Percentiles rank a stretch among this genome's conserved stretches.
phyloP scores from a whole-genome alignment of 2,797 vertebrate genomes.

The Melopsittacus undulatus region DNA sequence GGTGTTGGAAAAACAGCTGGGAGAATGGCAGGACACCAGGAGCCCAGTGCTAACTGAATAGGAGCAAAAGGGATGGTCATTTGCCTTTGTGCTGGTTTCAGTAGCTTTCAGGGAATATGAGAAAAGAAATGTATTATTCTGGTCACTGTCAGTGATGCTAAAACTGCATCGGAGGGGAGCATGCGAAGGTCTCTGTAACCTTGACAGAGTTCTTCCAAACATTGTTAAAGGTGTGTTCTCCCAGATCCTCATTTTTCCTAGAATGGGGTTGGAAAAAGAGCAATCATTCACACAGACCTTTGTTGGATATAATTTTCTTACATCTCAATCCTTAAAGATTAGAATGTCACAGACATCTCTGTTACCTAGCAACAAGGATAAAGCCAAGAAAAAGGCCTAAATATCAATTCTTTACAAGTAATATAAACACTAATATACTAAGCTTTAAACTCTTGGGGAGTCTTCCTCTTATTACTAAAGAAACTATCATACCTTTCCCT shows the following conservation, averaged over 20 bases:
- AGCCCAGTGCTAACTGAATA: not conserved
- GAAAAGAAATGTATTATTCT: not conserved
- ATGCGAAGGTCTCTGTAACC: not conserved
- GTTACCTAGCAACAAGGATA: constrained; percentile 61
- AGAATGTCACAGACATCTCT: constrained; percentile 16
- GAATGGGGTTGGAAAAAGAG: not conserved
- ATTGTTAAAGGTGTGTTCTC: not conserved
- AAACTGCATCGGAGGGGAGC: not conserved
- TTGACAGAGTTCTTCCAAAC: not conserved
- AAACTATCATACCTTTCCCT: not conserved
- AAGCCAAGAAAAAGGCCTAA: constrained; percentile 18
- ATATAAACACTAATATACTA: not conserved
- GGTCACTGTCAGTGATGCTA: not conserved
- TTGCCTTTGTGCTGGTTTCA: constrained; percentile 24
- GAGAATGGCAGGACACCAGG: not conserved
- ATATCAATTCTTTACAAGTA: constrained; percentile 21
- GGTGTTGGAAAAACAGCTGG: not conserved
- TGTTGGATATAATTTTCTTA: constrained; percentile 28
- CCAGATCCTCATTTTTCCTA: not conserved
- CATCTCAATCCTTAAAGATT: constrained; percentile 25
- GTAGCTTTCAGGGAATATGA: not conserved
- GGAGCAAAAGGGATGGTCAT: not conserved
- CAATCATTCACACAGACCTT: not conserved
- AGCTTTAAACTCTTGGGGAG: not conserved
- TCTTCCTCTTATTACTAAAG: constrained; percentile 10